These are phyloP conservation scores for Genyomyrus donnyi DNA, from an alignment of 2,113 vertebrate species.

Conservation along the genomic window DNA sequence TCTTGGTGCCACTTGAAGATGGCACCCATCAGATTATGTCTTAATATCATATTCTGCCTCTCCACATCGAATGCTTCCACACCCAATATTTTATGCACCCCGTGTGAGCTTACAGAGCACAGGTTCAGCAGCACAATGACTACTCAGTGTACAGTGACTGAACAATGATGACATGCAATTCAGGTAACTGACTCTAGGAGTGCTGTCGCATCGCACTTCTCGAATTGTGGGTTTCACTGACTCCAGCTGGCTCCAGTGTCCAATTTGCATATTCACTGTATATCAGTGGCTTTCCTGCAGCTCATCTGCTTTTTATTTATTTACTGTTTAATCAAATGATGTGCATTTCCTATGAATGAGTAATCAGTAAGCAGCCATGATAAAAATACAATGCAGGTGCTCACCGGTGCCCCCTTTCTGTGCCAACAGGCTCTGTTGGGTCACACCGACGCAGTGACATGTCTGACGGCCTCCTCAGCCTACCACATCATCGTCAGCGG, in stretches of 20 bases:
- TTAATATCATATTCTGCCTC: neutral
- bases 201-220: neutral
- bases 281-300: neutral
- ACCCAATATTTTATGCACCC: neutral
- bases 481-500: conserved; percentile 96
- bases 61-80: neutral
- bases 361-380: neutral
- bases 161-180: neutral
- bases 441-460: conserved; percentile 89
- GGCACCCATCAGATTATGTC: neutral
- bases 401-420: neutral
- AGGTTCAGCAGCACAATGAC: neutral
- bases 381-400: neutral
- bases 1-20: neutral
- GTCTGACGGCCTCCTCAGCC: conserved; percentile 79
- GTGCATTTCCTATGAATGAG: neutral
- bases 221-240: neutral
- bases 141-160: neutral
- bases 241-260: neutral
- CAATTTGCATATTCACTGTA: neutral
- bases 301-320: neutral
- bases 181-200: neutral
- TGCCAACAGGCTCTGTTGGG: conserved; percentile 77
- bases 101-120: neutral
- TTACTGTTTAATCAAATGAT: neutral